phyloP scores from a whole-genome alignment of 2,888 invertebrate species.

The Drosophila mimica region DNA sequence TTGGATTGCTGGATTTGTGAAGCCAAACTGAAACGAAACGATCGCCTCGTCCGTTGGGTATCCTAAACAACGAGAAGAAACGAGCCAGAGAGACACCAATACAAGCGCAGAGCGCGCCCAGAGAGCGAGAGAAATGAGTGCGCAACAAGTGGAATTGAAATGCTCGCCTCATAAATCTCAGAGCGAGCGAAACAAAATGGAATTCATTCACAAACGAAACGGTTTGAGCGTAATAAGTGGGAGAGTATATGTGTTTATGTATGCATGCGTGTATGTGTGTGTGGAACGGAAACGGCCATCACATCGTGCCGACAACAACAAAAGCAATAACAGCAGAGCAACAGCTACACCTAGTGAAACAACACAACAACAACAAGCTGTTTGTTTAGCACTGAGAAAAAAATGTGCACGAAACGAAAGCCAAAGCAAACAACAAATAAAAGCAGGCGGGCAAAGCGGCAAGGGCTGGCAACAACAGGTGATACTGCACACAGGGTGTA shows the following conservation, averaged over 20 bases:
- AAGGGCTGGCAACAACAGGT: constrained; percentile 61
- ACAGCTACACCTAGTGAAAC: constrained; percentile 72
- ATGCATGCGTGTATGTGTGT: constrained; percentile 30
- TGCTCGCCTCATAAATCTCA: constrained; percentile 53
- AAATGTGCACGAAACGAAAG: constrained; percentile 50
- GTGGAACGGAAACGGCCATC: constrained; percentile 84
- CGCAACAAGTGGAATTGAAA: constrained; percentile 66
- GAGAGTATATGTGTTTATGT: constrained; percentile 23
- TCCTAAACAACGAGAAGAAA: constrained; percentile 80
- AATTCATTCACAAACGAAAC: constrained; percentile 80
- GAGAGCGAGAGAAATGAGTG: constrained; percentile 35
- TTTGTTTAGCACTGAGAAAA: constrained; percentile 73
- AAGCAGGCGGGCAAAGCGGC: constrained; percentile 36
- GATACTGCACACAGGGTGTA: constrained; percentile 68
- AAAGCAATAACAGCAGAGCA: constrained; percentile 52
- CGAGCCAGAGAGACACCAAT: constrained; percentile 59
- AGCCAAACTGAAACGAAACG: constrained; percentile 84
- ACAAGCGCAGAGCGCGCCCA: constrained; percentile 25
- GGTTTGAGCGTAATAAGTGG: constrained; percentile 28
- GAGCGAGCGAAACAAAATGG: constrained; percentile 65
- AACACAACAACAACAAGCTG: constrained; percentile 71
- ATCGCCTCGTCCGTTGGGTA: constrained; percentile 76
- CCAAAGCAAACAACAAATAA: constrained; percentile 66
- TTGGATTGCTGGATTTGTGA: constrained; percentile 82
- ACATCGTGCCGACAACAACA: constrained; percentile 78